Base-by-base conservation (phyloP, 2,113 vertebrate genomes). In the Urocitellus parryii region DNA sequence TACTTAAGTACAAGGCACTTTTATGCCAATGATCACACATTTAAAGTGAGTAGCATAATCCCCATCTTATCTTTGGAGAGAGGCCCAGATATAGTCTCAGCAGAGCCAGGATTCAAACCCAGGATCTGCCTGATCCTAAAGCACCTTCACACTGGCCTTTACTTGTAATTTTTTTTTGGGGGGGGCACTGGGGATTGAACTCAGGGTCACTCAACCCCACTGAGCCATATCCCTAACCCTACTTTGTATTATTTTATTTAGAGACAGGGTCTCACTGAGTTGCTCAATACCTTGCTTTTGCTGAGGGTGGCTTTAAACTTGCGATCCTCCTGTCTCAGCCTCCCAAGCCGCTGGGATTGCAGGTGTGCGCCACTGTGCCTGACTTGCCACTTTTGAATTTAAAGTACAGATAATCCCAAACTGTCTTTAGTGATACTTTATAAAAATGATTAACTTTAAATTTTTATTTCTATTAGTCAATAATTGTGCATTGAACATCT, bases 391-490 rank as follows among this genome's bases (percentile, higher is more conserved):
- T 87, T 89, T 77, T 67, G 34, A 87, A 86, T 87, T 89, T 63
- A 82, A 81, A 86, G 53, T 39, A 77, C 13, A 77, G 76, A 63
- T 13, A 65, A 0, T 24, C 37, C 67, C n/a, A 72, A 58, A 16
- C 1, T 37, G 17, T n/a, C 74, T 88, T 48, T 84, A 76, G 25
- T 42, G 56, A 8, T 65, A 79, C 27, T 61, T 68, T 24, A 88
- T 76, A 80, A 88, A 91, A 84, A 42, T 39, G 8, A 32, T n/a
- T 87, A 25, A 84, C 56, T 88, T 88, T 34, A 88, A 63, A 78
- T 37, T 48, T 76, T 76, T 73, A 88, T 83, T 94, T 96, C 70
- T 73, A 73, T 85, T 70, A 70, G 48, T 67, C 25, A 56, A 42
- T 68, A 83, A 87, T 51, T 67, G 39, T 70, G 68, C 32, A 45